Percentiles rank a stretch among this genome's conserved stretches.
Conservation (phyloP, 2,888 invertebrate species). For the Drosophila antonietae region DNA sequence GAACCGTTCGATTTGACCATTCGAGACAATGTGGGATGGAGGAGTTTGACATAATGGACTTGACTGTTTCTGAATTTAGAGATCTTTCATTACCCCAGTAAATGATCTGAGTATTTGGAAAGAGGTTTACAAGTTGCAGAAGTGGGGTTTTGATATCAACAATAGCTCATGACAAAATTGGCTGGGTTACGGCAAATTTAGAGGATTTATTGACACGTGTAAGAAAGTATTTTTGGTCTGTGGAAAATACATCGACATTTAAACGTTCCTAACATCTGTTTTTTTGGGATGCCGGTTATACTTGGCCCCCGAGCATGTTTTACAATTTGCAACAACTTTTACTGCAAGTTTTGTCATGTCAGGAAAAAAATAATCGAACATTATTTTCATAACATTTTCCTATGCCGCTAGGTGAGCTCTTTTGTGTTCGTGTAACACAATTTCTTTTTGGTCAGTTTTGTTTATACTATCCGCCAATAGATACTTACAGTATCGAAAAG, state of each 20-base stretch:
- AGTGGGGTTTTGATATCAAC: not conserved
- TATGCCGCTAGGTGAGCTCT: no score
- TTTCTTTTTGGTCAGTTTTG: no score
- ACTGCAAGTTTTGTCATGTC: not conserved
- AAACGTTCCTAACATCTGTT: not conserved
- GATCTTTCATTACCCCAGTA: not conserved
- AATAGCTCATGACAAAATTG: not conserved
- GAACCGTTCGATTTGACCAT: constrained; percentile 1
- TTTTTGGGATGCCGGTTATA: no score
- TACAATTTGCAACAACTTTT: not conserved
- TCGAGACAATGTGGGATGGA: not conserved
- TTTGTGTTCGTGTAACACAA: no score
- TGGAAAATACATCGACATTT: not conserved
- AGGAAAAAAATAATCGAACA: no score
- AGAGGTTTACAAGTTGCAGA: not conserved
- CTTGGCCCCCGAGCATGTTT: no score
- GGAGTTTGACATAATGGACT: not conserved
- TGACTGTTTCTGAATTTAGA: not conserved
- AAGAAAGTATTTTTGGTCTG: not conserved
- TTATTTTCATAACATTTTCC: no score
- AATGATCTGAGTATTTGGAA: not conserved
- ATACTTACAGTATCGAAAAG: no score
- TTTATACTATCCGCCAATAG: no score
- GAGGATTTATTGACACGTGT: not conserved
- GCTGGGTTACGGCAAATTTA: not conserved